Evolutionary conservation across 2,113 vertebrate species (phyloP), one percentile per base, ranked within the genome.

Genomic region (Cololabis saira): DNA sequence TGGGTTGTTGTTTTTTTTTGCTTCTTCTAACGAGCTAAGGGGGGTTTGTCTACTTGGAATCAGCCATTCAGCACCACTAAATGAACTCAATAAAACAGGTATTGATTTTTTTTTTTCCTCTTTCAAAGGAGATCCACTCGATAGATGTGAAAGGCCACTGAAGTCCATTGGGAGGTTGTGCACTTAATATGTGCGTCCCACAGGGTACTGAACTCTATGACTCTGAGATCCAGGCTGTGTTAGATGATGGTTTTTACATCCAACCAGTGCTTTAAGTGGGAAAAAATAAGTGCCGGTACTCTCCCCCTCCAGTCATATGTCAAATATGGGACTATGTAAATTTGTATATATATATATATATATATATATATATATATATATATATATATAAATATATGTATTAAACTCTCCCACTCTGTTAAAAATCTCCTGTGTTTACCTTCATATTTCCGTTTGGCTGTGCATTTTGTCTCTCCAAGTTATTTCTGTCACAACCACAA

Each of bases 41-140:
- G 54, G 42, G 58, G 17, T 8, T 54, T 76, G 9, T 53, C 74
- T 4, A 27, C n/a, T 13, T 21, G 8, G 24, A 37, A 21, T 21
- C 22, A 66, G 45, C 37, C 18, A 2, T 11, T 30, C 2, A 2
- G 33, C 10, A 13, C 3, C 16, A 6, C 45, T 43, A 57, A 61
- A 13, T 42, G 44, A 80, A 56, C 0, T 51, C 47, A 30, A 27
- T 60, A 61, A 82, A 67, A 67, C 17, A 67, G 17, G 17, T 49
- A 74, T 59, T 60, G 71, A 54, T 69, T 80, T 80, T 44, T 62
- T 44, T 62, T 59, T 13, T 24, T 74, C 61, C 57, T 67, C 47
- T 64, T 63, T 67, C 12, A 72, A 55, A 66, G 48, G 15, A 16
- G 59, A 15, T 56, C n/a, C 9, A 4, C 48, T 72, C 15, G 2